Evolutionary conservation across 1,140 invertebrate species (phyloP).

Genomic region (Heterodera carotae): DNA sequence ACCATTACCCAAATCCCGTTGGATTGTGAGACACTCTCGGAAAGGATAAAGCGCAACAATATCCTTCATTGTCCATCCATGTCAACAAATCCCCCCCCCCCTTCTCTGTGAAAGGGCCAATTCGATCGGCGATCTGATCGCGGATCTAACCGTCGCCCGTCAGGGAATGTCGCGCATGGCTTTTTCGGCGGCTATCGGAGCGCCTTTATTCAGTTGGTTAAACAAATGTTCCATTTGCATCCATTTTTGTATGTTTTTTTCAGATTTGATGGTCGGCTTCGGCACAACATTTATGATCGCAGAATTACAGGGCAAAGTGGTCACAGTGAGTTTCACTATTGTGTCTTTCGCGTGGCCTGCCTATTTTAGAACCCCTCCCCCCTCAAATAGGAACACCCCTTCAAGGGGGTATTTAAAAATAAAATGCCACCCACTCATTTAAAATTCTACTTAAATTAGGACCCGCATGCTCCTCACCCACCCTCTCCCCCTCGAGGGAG

Average conservation of each 20-base stretch:
- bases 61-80: too few relatives aligned
- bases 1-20: too few relatives aligned
- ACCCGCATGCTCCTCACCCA: too few relatives aligned
- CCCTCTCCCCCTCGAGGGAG: too few relatives aligned
- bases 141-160: constrained; percentile 72
- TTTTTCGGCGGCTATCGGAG: constrained; percentile 75
- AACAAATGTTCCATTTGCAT: not conserved
- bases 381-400: too few relatives aligned
- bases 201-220: constrained; percentile 72
- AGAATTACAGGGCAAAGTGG: constrained; percentile 65
- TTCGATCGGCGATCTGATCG: constrained; percentile 74
- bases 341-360: not conserved
- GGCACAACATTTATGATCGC: constrained; percentile 70
- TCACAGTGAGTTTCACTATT: constrained; percentile 41
- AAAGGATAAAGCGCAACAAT: too few relatives aligned
- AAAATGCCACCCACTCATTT: too few relatives aligned
- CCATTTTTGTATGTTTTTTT: not conserved
- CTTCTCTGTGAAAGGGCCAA: constrained; percentile 70
- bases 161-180: constrained; percentile 75
- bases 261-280: constrained; percentile 70
- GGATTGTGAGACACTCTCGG: too few relatives aligned
- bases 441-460: too few relatives aligned
- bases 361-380: too few relatives aligned
- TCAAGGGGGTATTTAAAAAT: too few relatives aligned
- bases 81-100: too few relatives aligned